phyloP scores from a whole-genome alignment of 2,797 vertebrate species.

The Bradypodion pumilum region DNA sequence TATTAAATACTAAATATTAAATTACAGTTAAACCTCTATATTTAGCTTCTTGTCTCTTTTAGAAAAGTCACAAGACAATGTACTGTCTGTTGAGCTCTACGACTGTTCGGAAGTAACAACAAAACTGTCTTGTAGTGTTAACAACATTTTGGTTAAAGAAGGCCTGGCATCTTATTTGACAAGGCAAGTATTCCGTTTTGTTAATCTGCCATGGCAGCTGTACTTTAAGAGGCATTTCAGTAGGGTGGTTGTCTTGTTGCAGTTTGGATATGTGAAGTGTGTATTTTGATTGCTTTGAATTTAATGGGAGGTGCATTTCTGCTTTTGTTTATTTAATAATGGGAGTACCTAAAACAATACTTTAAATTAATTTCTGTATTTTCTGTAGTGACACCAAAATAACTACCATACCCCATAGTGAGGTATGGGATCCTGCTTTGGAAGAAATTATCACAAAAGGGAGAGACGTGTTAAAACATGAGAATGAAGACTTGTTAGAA shows the following conservation, averaged over 20 bases:
- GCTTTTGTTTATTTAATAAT: neutral
- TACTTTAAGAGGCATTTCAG: neutral
- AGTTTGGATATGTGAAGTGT: neutral
- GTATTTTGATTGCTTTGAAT: neutral
- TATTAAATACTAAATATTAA: too few species aligned
- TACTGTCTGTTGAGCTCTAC: constrained; percentile 76
- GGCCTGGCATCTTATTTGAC: constrained; percentile 70
- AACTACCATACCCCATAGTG: constrained; percentile 48
- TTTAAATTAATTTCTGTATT: neutral
- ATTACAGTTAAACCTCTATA: too few species aligned
- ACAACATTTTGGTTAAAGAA: constrained; percentile 75
- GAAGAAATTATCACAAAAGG: constrained; percentile 66
- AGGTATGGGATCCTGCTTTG: constrained; percentile 75
- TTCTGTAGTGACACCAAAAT: constrained; percentile 61
- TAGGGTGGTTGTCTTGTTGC: neutral
- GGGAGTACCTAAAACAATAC: neutral
- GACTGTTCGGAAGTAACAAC: constrained; percentile 49
- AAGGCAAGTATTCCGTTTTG: constrained; percentile 65
- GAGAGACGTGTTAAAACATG: constrained; percentile 35
- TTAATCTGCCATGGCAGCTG: constrained; percentile 6
- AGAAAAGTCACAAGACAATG: constrained; percentile 72
- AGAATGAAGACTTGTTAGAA: constrained; percentile 27
- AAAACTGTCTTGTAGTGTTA: constrained; percentile 68
- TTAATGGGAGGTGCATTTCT: neutral
- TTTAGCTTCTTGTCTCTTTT: constrained; percentile 39